Evolutionary conservation across 2,888 invertebrate species (phyloP).

Genomic region (Drosophila nr. fundita): DNA sequence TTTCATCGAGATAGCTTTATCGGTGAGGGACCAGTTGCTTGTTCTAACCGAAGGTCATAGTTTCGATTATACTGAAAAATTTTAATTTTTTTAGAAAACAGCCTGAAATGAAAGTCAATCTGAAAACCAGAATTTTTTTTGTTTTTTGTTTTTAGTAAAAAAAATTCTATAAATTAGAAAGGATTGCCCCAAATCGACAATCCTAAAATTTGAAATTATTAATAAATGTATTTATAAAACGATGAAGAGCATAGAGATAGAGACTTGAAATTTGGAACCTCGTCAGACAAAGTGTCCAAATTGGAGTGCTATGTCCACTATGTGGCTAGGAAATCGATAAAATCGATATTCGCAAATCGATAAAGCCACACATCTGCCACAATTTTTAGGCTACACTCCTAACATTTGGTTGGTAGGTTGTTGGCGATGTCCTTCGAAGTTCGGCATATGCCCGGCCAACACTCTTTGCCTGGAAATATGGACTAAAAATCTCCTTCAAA

Average conservation of each 20-base stretch:
- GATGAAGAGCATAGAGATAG: background rate
- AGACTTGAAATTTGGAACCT: too few species aligned
- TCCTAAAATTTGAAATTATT: background rate
- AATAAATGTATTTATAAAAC: background rate
- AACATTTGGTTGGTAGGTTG: too few species aligned
- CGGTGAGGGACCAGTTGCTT: background rate
- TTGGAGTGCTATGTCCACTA: too few species aligned
- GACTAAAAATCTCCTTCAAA: background rate
- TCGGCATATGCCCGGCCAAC: too few species aligned
- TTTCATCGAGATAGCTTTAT: background rate
- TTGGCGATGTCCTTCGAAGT: too few species aligned
- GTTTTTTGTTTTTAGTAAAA: background rate
- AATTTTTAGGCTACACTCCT: too few species aligned
- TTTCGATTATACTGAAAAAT: background rate
- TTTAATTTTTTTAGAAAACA: background rate
- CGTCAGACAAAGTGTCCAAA: too few species aligned
- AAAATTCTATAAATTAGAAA: background rate
- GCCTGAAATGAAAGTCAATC: background rate
- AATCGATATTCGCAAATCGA: too few species aligned
- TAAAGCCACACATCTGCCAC: too few species aligned
- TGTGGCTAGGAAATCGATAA: too few species aligned
- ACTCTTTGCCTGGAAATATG: too few species aligned
- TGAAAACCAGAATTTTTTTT: background rate
- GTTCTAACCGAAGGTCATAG: background rate
- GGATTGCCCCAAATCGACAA: background rate